phyloP scores from a whole-genome alignment of 2,888 invertebrate genomes.

The Lasioglossum calceatum region DNA sequence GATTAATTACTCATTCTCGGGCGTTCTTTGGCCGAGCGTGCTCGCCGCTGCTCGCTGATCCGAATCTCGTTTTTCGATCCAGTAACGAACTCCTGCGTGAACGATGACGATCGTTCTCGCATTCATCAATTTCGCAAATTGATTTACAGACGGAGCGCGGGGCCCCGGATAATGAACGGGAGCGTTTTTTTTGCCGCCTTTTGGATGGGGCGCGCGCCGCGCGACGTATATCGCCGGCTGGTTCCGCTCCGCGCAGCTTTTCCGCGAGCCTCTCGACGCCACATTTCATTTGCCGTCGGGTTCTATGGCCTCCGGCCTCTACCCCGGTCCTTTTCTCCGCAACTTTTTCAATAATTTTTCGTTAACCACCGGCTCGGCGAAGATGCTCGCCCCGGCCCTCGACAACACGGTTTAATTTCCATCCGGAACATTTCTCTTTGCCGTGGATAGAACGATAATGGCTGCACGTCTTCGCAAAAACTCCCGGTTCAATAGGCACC shows the following conservation, averaged over 20 bases:
- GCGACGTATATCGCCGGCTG: neutral
- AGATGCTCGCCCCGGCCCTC: conserved; percentile 9
- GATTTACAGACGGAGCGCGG: neutral
- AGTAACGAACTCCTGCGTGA: neutral
- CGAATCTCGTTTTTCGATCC: conserved; percentile 10
- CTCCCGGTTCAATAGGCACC: neutral
- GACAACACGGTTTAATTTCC: conserved; percentile 30
- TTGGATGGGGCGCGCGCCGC: neutral
- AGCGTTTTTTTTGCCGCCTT: neutral
- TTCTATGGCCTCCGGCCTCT: conserved; percentile 18
- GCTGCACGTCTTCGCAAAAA: neutral
- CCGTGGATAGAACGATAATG: neutral
- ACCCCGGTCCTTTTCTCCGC: neutral
- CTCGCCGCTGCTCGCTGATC: neutral
- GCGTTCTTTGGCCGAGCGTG: conserved; percentile 1
- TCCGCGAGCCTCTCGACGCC: neutral
- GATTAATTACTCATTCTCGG: conserved; percentile 40
- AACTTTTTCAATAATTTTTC: conserved; percentile 44
- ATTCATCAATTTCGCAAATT: conserved; percentile 26
- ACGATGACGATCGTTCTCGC: conserved; percentile 19
- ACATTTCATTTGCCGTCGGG: conserved; percentile 4
- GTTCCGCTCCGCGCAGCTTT: neutral
- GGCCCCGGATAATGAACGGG: conserved; percentile 8
- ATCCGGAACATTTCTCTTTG: neutral
- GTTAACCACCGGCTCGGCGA: conserved; percentile 28